A percentile compares a stretch with the other conserved stretches of the same genome.
phyloP scores from a whole-genome alignment of 2,113 vertebrate genomes.

The Variabilichromis moorii region DNA sequence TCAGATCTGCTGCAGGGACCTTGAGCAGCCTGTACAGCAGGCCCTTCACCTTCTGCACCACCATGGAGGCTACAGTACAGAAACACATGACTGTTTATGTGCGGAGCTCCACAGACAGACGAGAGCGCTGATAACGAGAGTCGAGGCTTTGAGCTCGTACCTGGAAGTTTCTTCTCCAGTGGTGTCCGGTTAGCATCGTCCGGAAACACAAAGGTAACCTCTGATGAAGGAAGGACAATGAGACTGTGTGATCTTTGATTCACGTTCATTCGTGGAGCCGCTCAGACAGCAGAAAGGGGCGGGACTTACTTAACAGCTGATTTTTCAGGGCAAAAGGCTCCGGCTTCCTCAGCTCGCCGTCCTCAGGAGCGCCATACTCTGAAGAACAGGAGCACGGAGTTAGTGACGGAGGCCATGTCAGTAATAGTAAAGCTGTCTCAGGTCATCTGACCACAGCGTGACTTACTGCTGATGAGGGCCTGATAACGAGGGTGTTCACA shows the following conservation, averaged over 20 bases:
- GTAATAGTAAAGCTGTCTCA: neutral
- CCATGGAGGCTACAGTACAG: constrained; percentile 80
- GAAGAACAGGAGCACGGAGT: neutral
- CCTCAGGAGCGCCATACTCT: constrained; percentile 78
- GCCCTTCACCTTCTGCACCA: constrained; percentile 88
- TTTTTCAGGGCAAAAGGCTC: constrained; percentile 80
- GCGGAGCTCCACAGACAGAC: neutral
- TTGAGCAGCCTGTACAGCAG: constrained; percentile 81
- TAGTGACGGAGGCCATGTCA: neutral
- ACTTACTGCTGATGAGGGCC: constrained; percentile 81
- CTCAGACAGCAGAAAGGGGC: neutral
- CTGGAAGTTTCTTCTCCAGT: constrained; percentile 85
- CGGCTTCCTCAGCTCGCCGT: constrained; percentile 66
- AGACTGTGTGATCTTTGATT: neutral
- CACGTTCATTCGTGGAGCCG: neutral
- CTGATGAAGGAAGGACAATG: constrained; percentile 40
- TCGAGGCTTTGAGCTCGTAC: constrained; percentile 54
- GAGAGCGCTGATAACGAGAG: neutral
- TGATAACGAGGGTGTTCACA: constrained; percentile 80
- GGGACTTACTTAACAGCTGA: constrained; percentile 86
- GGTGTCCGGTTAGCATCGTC: constrained; percentile 68
- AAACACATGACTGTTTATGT: neutral
- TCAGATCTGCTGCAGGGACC: constrained; percentile 78
- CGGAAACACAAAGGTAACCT: constrained; percentile 81
- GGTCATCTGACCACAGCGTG: neutral